Base-by-base conservation (phyloP, 2,113 vertebrate genomes). In the Passer domesticus region DNA sequence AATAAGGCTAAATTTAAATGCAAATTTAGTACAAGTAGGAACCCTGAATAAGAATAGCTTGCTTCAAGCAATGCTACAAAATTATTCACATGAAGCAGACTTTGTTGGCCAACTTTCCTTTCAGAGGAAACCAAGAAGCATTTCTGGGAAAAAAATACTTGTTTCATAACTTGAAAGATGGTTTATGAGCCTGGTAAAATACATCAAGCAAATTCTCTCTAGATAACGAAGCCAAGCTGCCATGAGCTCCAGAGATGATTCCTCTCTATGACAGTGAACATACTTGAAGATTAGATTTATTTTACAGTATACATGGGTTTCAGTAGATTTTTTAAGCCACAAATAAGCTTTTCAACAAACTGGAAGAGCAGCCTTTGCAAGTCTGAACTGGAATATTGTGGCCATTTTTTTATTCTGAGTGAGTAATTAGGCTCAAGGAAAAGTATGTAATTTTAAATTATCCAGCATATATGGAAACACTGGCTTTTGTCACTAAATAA, bases 401-500 rank as follows among this genome's bases (percentile, higher is more conserved):
- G 64, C 14, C 22, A 13, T 63, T 67, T 87, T 84, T 12, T 24
- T 13, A 24, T 63, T 50, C 50, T 63, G 25, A 88, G 12, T 53
- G n/a, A 89, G n/a, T 50, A 94, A 76, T 72, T 62, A 76, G n/a
- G 13, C n/a, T 83, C 2, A 17, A 82, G 31, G 49, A 55, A 79
- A 91, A 73, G 5, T 50, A 87, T 22, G 11, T 13, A 66, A 69
- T 69, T 46, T 84, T 31, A 85, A 95, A 92, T 94, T 75, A 87
- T 37, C 44, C 39, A 79, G 70, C 69, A 76, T 87, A 58, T 25
- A 84, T 66, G 37, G 37, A 84, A 91, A 64, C 24, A 69, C 41
- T 77, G 87, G 49, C 15, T 79, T 92, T 95, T 85, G 47, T 49
- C 69, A 94, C 43, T 69, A 85, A 84, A 92, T 56, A 92, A 84